Evolutionary conservation across 2,797 vertebrate species (phyloP), one percentile per base, ranked within the genome.

Genomic region (Hemitrygon akajei): DNA sequence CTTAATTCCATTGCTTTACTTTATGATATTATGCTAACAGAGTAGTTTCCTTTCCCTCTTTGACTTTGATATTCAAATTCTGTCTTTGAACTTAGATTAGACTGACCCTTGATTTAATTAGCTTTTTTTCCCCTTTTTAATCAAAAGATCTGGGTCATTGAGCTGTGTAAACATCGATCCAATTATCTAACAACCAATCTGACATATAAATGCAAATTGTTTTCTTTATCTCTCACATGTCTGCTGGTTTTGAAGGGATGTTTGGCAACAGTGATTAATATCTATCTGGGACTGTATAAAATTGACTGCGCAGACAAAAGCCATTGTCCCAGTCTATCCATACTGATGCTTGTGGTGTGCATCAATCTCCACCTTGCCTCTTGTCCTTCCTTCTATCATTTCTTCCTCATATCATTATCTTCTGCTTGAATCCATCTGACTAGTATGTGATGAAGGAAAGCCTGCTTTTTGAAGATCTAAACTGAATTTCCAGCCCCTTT

Each of bases 61-160:
- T 58, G 37, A 84, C 47, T 58, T 84, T 84, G 47, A 84, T 84
- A 25, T 84, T 84, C 22, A 84, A 84, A 84, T 84, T 7, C 22
- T 20, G 20, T 84, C 47, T 58, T 84, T 84, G 81, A 84, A 25
- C 37, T 84, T 84, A 27, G 81, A 56, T 84, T 56, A 56, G 47
- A 84, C 7, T 84, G 20, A 84, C 81, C 47, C 47, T 84, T 84
- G 22, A 84, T 84, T 84, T 58, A 84, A 84, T 84, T 84, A 58
- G 22, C 40, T 56, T 58, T 58, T 10, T 58, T 2, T 25, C 14
- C 37, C 1, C 79, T 47, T 47, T 56, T 84, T 58, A 58, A 58
- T 56, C 81, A 56, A 58, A 84, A 84, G 81, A 84, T 84, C 81
- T 84, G 40, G 56, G 81, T 84, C 81, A 84, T 56, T 84, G 81